Evolutionary conservation across 2,888 invertebrate genomes (phyloP), one percentile per base, ranked within the genome.

Genomic region (Andrena haemorrhoa): DNA sequence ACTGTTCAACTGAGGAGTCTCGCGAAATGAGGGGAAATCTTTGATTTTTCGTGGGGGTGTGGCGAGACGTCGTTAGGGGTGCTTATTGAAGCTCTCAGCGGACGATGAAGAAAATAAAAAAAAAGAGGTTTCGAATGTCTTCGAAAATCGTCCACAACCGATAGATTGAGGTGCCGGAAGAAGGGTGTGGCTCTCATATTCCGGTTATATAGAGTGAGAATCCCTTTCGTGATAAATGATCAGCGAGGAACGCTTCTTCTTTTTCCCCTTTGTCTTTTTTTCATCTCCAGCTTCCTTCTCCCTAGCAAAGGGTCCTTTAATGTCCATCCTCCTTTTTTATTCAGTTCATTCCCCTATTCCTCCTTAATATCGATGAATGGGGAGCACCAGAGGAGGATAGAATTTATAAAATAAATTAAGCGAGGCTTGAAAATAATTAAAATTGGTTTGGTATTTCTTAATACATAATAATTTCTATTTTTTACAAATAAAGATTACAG

Each of bases 91-190:
- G 71, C 69, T 77, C 71, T 66, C 78, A 23, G 51, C 76, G 75
- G 29, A 70, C 53, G 72, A 71, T 58, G 78, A 70, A 70, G 73
- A 74, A 68, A 51, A 75, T 64, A 65, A 69, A 81, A 69, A 68
- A 68, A 63, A 63, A 61, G 56, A 68, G 70, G 76, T 81, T 70
- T 78, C 84, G 69, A 77, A 76, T 84, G 80, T 75, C 82, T 76
- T 31, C 8, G 63, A 85, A 78, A 82, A 82, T 83, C 64, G 75
- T 79, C 75, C 58, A 75, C 82, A 77, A 58, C 68, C 75, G 79
- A 85, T 83, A 78, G 63, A 82, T 82, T 69, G 66, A 89, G 86
- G 86, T 90, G 89, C 90, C 89, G 87, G 91, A 90, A 90, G 88
- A 87, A 87, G 86, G 90, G 90, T 88, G 90, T 86, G 90, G 90